Base-by-base conservation (phyloP, 1,140 invertebrate genomes). In the Phenacoccus solenopsis region DNA sequence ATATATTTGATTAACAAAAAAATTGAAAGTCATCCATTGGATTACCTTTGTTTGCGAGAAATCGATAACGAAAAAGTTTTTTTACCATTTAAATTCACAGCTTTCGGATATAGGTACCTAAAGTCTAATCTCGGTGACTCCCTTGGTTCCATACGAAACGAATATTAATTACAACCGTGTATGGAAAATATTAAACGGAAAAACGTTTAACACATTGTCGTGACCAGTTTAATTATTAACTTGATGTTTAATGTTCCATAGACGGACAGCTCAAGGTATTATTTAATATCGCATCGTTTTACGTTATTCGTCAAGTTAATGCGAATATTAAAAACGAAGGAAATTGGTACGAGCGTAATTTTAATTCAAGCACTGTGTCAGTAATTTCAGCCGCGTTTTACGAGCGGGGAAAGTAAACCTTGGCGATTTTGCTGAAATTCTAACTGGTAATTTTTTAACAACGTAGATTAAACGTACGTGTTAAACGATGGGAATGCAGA, bases 221-320 rank as follows among this genome's bases (percentile, higher is more conserved):
- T 49, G 38, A 49, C 38, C 38, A 49, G 38, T 49, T 49, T 49
- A 49, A 49, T 49, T 49, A 49, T 49, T 49, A 16, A 49, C 38
- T 49, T 2, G 4, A 16, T 49, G 38, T 49, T 49, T 49, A 49
- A 49, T 49, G 38, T 49, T 49, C 38, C 38, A 49, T 49, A 49
- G 38, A 49, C 38, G 38, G 38, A 49, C 38, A 49, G 38, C 38
- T 49, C 38, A 49, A 49, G 38, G 38, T 49, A 49, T 49, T 49
- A 49, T 49, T 49, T 49, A 49, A 49, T 49, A 49, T 49, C 38
- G 38, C 38, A n/a, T 49, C 38, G 38, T 49, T 49, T 49, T 49
- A 49, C 38, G 38, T 49, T 49, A 49, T 49, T 49, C 38, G 38
- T n/a, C 38, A n/a, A 2, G 38, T 49, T 49, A 49, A 49, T 49